phyloP scores from a whole-genome alignment of 2,113 vertebrate species.

The Campylomormyrus numenius region DNA sequence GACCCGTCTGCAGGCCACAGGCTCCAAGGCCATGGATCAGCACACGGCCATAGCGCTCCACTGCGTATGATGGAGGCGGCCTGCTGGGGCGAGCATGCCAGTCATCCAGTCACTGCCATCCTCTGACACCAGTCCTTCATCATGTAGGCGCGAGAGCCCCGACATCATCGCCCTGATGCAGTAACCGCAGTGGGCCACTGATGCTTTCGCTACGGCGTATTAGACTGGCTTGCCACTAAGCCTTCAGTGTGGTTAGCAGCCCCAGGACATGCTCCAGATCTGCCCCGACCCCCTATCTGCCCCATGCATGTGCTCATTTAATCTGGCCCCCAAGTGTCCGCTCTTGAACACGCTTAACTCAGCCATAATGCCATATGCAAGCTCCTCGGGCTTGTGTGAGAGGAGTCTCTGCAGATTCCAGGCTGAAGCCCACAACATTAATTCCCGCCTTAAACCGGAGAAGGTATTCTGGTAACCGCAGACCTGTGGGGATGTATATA shows the following conservation, averaged over 20 bases:
- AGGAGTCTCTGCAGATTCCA: not conserved
- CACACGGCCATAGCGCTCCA: not conserved
- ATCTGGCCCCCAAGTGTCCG: not conserved
- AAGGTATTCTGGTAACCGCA: not conserved
- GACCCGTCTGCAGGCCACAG: not conserved
- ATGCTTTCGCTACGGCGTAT: not conserved
- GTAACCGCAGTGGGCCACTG: not conserved
- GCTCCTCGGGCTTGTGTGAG: not conserved
- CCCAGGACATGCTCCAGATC: not conserved
- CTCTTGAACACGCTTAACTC: not conserved
- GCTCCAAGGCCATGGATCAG: not conserved
- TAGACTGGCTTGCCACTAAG: not conserved
- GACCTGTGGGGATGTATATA: not conserved
- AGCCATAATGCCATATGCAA: not conserved
- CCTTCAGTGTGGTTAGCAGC: not conserved
- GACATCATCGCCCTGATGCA: not conserved
- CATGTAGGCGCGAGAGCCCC: not conserved
- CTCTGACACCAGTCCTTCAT: not conserved
- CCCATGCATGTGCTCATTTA: not conserved
- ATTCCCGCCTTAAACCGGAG: not conserved
- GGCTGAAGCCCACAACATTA: not conserved
- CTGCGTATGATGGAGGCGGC: not conserved
- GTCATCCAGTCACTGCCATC: not conserved
- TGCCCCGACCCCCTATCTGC: not conserved
- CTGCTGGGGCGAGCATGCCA: not conserved